Base-by-base conservation (phyloP, 2,113 vertebrate species). In the Oriolus oriolus region DNA sequence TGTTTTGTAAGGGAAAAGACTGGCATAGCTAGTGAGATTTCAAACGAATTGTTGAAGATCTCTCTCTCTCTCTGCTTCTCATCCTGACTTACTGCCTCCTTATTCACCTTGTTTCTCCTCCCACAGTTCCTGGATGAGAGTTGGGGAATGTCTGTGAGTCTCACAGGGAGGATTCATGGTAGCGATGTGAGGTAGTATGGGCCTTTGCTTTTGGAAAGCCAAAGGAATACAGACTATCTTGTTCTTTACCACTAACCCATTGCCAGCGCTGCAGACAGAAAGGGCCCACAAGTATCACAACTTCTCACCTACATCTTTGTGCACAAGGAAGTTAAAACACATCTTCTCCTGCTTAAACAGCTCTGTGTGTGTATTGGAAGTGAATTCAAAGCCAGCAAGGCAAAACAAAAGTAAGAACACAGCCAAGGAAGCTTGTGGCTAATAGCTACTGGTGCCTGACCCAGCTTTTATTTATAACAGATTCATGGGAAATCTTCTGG, bases 181-280 rank as follows among this genome's bases (percentile, higher is more conserved):
- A 75, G 70, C 0, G 0, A 10, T 27, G 44, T n/a, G 37, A 56
- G 28, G 28, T 7, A 39, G 39, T 7, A 60, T 3, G 2, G 9
- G n/a, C 18, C 49, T 60, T 86, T 86, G 57, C 19, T 42, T 20
- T 26, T 73, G 59, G 45, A 47, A 31, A 86, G 24, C 7, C 30
- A 56, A 39, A 60, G 28, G 18, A 69, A 6, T 27, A 42, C 0
- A 52, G 18, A 30, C 11, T 15, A 5, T 30, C n/a, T 41, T 49
- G 21, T 22, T 84, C 64, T 49, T 52, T 37, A 65, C 8, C 37
- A 74, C 42, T 49, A 80, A 76, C 24, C 45, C 26, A 54, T 16
- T 73, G 17, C 27, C 59, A 37, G 15, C 17, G 19, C 26, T 57
- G 16, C 71, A 92, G 61, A 77, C 16, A 86, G 69, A 39, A 70